phyloP scores from a whole-genome alignment of 2,888 invertebrate species.

The Leptogaster cylindrica region DNA sequence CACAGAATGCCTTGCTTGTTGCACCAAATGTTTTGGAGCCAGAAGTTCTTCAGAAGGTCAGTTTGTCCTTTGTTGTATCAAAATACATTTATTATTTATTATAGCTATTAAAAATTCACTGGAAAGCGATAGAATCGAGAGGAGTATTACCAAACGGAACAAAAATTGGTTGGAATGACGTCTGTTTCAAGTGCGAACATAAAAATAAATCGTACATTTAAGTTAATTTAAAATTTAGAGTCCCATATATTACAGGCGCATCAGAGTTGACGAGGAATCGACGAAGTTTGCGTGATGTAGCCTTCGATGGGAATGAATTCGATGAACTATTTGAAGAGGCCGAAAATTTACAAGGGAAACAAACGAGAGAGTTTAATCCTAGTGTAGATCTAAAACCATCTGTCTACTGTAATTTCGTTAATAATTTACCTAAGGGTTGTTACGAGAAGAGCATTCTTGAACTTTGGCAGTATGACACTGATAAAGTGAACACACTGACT shows the following conservation, averaged over 20 bases:
- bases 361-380: conserved; percentile 63
- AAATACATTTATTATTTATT: conserved; percentile 45
- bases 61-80: neutral
- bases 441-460: conserved; percentile 72
- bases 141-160: conserved; percentile 55
- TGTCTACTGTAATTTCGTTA: conserved; percentile 70
- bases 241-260: conserved; percentile 43
- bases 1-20: conserved; percentile 69
- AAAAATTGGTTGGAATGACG: conserved; percentile 46
- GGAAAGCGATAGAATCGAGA: conserved; percentile 62
- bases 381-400: conserved; percentile 66
- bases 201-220: conserved; percentile 1
- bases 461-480: conserved; percentile 71
- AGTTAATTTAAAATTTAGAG: conserved; percentile 25
- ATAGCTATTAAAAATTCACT: conserved; percentile 64
- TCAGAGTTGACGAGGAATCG: neutral
- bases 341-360: conserved; percentile 24
- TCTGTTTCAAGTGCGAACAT: conserved; percentile 49
- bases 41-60: conserved; percentile 64
- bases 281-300: neutral
- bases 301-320: conserved; percentile 32
- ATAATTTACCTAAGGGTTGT: conserved; percentile 69
- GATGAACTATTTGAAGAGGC: conserved; percentile 42
- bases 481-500: conserved; percentile 65
- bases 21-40: conserved; percentile 73